phyloP scores from a whole-genome alignment of 2,113 vertebrate genomes.

The Ctenomys sociabilis region DNA sequence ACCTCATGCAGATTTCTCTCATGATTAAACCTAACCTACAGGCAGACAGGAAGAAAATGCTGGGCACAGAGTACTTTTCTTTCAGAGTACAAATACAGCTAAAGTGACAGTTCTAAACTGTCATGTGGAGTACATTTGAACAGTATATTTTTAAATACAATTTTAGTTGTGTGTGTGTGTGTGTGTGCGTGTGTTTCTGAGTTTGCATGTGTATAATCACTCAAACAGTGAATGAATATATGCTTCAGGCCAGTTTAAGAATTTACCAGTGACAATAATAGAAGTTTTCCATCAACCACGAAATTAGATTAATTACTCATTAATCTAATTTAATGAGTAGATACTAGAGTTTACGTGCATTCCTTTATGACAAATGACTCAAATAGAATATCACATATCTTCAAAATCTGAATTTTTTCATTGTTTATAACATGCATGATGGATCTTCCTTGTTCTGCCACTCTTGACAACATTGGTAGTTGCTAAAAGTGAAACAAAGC shows the following conservation, averaged over 20 bases:
- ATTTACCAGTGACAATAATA: background rate
- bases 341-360: background rate
- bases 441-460: background rate
- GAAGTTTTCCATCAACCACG: background rate
- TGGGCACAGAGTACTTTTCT: background rate
- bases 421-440: background rate
- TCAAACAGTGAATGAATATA: background rate
- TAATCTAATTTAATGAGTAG: background rate
- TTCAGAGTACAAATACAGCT: background rate
- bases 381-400: background rate
- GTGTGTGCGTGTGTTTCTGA: background rate
- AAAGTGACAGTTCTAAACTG: background rate
- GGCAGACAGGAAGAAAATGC: background rate
- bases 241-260: background rate
- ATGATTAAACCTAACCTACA: background rate
- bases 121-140: background rate
- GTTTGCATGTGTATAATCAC: background rate
- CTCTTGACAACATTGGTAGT: background rate
- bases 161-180: background rate
- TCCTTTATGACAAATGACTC: background rate
- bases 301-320: too few species aligned
- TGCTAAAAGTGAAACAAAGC: background rate
- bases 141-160: background rate
- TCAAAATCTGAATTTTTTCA: too few species aligned
- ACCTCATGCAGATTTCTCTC: background rate